Evolutionary conservation across 1,140 invertebrate genomes (phyloP).

Genomic region (Drosophila saltans): DNA sequence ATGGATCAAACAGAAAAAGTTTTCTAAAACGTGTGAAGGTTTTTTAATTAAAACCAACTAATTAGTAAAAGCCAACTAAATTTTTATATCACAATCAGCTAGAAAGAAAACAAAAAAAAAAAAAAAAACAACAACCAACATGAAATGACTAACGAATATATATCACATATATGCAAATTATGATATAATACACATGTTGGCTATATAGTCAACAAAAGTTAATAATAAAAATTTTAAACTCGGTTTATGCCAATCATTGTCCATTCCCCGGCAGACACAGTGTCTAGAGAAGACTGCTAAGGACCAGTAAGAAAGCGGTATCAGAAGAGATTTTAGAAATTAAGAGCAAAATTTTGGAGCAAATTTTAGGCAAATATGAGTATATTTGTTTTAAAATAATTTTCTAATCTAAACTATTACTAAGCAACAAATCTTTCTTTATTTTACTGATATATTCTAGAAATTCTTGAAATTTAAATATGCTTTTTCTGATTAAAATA

Average conservation of each 20-base stretch:
- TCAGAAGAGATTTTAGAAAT: background rate
- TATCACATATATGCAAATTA: slow-evolving; percentile 17
- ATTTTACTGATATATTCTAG: too few species aligned
- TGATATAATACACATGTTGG: slow-evolving; percentile 26
- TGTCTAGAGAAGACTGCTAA: slow-evolving; percentile 39
- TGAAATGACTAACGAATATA: slow-evolving; percentile 14
- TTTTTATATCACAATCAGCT: slow-evolving; percentile 1
- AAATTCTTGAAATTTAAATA: too few species aligned
- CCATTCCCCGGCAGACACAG: slow-evolving; percentile 14
- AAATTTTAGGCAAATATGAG: background rate
- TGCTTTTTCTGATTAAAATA: too few species aligned
- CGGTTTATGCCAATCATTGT: background rate
- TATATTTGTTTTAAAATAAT: too few species aligned
- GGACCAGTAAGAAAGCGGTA: slow-evolving; percentile 24
- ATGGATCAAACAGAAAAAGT: slow-evolving; percentile 14
- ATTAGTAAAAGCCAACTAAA: slow-evolving; percentile 64
- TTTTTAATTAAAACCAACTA: slow-evolving; percentile 41
- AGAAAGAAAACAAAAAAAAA: background rate
- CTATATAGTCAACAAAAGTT: background rate
- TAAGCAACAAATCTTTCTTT: too few species aligned
- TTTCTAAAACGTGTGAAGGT: slow-evolving; percentile 36
- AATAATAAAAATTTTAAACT: background rate
- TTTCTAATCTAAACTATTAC: too few species aligned
- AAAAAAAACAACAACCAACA: too few species aligned
- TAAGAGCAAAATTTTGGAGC: slow-evolving; percentile 13